Evolutionary conservation across 2,113 vertebrate genomes (phyloP), one percentile per base, ranked within the genome.

Genomic region (Esox niger): DNA sequence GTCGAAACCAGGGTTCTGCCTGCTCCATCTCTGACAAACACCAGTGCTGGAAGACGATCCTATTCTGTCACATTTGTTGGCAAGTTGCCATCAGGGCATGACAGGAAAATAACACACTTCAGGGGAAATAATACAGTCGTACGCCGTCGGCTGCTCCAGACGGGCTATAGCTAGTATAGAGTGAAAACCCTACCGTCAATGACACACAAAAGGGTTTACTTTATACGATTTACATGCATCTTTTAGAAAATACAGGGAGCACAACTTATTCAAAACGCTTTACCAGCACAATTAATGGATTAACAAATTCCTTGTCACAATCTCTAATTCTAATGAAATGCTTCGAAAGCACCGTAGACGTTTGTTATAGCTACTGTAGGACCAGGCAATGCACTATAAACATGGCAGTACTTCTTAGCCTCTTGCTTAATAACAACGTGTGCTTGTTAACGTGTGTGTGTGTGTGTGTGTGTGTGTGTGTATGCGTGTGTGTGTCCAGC

Each of bases 101-200:
- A 91, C 88, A 88, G 84, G 80, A 82, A 88, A 91, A 91, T 91
- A 90, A 89, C 86, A 87, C 82, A 80, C 82, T 87, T 87, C 86
- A 87, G 85, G 79, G 83, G 81, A 88, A 88, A 90, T 88, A 88
- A 89, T 87, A 84, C 82, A 85, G 81, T 82, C 76, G 62, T 77
- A 83, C 63, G 75, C 79, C 71, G 70, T 74, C 76, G 74, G 79
- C 76, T 79, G 81, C 82, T 82, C 73, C 81, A 85, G 82, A 86
- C 82, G 82, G 59, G 30, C 32, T 33, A 3, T 33, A 25, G 59
- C 30, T 20, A 6, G 30, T 35, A 20, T n/a, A 4, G 30, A 15
- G n/a, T 61, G 59, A 88, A 87, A 87, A 83, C 83, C 80, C 80
- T 73, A 66, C 80, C 85, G 84, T 89, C 87, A 88, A 84, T 80